Evolutionary conservation across 2,113 vertebrate genomes (phyloP).

Genomic region (Tinamus guttatus): DNA sequence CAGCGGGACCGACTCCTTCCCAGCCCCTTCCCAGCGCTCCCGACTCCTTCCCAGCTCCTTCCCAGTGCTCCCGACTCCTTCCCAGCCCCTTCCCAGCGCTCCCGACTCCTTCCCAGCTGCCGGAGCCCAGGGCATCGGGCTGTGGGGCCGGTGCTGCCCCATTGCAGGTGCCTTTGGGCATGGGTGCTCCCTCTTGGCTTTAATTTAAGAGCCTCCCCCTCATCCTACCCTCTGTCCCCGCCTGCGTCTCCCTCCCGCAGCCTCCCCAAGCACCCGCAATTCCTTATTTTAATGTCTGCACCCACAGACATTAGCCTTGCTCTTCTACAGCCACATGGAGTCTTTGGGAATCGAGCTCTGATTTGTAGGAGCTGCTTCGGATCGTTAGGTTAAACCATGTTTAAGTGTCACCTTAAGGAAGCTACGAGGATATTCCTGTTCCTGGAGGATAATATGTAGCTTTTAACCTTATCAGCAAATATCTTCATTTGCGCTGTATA

Average conservation of each 20-base stretch:
- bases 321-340: not conserved
- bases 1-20: no score
- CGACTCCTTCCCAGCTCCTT: no score
- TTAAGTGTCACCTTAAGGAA: not conserved
- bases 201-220: not conserved
- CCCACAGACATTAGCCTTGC: not conserved
- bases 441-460: not conserved
- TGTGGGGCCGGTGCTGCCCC: not conserved
- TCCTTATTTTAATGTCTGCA: no score
- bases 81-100: no score
- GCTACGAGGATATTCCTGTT: not conserved
- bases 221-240: not conserved
- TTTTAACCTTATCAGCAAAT: not conserved
- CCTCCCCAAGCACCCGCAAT: not conserved
- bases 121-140: not conserved
- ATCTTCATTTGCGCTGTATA: not conserved
- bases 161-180: not conserved
- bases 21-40: no score
- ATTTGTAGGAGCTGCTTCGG: not conserved
- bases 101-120: no score
- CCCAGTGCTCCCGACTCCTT: no score
- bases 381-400: not conserved
- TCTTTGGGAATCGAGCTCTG: rapidly evolving
- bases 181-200: no score
- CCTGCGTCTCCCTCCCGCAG: not conserved